phyloP scores from a whole-genome alignment of 2,797 vertebrate species.

The Valencia hispanica region DNA sequence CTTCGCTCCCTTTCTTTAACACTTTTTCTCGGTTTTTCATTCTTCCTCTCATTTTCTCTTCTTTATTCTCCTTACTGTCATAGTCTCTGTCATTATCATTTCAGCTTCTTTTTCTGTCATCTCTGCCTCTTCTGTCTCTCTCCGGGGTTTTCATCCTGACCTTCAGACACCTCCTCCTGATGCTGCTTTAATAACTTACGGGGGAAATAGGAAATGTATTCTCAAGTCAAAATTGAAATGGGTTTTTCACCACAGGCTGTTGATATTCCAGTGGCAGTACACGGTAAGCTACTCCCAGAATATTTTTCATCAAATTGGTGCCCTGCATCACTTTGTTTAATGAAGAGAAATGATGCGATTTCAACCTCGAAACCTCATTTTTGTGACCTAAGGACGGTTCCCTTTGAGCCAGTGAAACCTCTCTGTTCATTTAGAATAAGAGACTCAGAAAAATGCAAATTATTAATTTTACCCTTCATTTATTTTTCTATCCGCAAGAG shows the following conservation, averaged over 20 bases:
- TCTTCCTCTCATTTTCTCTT: constrained; percentile 17
- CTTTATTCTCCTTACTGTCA: constrained; percentile 26
- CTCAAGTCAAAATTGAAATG: constrained; percentile 73
- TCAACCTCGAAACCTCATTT: constrained; percentile 63
- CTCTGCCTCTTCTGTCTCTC: constrained; percentile 36
- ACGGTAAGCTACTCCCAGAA: constrained; percentile 49
- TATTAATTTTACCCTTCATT: constrained; percentile 16
- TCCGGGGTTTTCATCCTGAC: constrained; percentile 71
- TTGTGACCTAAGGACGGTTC: constrained; percentile 41
- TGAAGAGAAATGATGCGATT: constrained; percentile 63
- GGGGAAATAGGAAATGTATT: constrained; percentile 70
- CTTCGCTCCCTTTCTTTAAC: constrained; percentile 1
- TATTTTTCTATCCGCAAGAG: constrained; percentile 11
- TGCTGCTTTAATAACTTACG: constrained; percentile 72
- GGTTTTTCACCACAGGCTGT: constrained; percentile 63
- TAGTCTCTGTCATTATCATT: constrained; percentile 41
- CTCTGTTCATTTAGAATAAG: constrained; percentile 39
- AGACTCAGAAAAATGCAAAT: constrained; percentile 35
- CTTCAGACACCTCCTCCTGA: constrained; percentile 72
- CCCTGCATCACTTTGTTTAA: constrained; percentile 60
- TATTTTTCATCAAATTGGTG: constrained; percentile 59
- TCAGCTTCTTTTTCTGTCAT: constrained; percentile 45
- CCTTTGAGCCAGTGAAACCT: constrained; percentile 8
- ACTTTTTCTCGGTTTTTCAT: constrained; percentile 2
- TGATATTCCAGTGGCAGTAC: constrained; percentile 66